Base-by-base conservation (phyloP, 2,888 invertebrate species). In the Neuroscelio doddi region DNA sequence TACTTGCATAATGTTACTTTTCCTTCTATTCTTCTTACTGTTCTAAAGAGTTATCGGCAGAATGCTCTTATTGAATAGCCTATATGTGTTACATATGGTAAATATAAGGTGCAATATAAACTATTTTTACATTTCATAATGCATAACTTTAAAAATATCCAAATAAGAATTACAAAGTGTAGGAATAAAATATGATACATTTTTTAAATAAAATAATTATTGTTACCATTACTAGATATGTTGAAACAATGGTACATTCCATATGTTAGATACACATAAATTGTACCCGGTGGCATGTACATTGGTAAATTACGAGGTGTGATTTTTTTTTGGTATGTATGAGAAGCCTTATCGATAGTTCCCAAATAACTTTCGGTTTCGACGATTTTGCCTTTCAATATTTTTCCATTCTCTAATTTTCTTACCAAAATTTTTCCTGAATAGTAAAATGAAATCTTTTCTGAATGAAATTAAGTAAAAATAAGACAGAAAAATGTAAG, bases 161-260 rank as follows among this genome's bases (percentile, higher is more conserved):
- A n/a, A n/a, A n/a, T n/a, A 17, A 3, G 32, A 9, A 3, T 3
- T 32, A 5, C 4, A 32, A 32, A 32, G 32, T 32, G n/a, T n/a
- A n/a, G 3, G 10, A 10, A 32, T 9, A 32, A 32, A n/a, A 9
- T 32, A n/a, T 9, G 3, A n/a, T 12, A 21, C 10, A 21, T 24
- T 41, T 8, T n/a, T 17, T 39, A n/a, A 16, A 17, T 21, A 4
- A 39, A 24, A 1, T n/a, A 27, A 29, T 1, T 8, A 47, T 10
- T 42, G 9, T 68, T 74, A 89, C 90, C 89, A 84, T 84, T 80
- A 71, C 90, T 89, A 24, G 92, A 91, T 62, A 93, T 89, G 79
- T 93, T 93, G 74, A 92, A 88, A 77, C 92, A 92, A 74, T 89
- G 86, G 75, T 92, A 92, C 89, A 91, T 90, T 67, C 92, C 92